phyloP scores from a whole-genome alignment of 1,140 invertebrate species.

The Lordiphosa collinella region DNA sequence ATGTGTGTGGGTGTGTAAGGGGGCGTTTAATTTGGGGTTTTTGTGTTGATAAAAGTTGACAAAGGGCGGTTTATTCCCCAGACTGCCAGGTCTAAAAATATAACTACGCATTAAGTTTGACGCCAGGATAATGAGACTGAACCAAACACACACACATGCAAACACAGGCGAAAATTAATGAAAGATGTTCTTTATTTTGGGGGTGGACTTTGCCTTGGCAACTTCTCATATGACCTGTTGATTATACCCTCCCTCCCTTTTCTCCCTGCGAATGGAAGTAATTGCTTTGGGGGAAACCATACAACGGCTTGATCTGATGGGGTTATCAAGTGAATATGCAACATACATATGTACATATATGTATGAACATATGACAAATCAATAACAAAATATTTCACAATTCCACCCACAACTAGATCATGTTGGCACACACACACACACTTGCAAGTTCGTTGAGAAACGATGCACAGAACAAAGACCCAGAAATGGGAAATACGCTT shows the following conservation, averaged over 20 bases:
- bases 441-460: no score
- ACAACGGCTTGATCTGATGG: slow-evolving; percentile 13
- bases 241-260: slow-evolving; percentile 7
- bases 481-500: no score
- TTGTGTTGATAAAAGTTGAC: neutral
- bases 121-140: slow-evolving; percentile 19
- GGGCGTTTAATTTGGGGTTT: neutral
- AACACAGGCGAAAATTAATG: neutral
- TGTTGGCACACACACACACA: neutral
- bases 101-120: slow-evolving; percentile 39
- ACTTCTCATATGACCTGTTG: slow-evolving; percentile 41
- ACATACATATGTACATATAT: neutral
- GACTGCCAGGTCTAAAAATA: slow-evolving; percentile 31
- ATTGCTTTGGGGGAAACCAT: slow-evolving; percentile 13
- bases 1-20: neutral
- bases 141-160: neutral
- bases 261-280: neutral
- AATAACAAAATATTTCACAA: slow-evolving; percentile 35
- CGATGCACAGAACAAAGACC: no score
- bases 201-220: slow-evolving; percentile 7
- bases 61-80: slow-evolving; percentile 2
- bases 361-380: slow-evolving; percentile 18
- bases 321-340: neutral
- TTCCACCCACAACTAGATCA: slow-evolving; percentile 30
- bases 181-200: slow-evolving; percentile 8